Evolutionary conservation across 2,797 vertebrate species (phyloP), one percentile per base, ranked within the genome.

Genomic region (Hylomyscus alleni): DNA sequence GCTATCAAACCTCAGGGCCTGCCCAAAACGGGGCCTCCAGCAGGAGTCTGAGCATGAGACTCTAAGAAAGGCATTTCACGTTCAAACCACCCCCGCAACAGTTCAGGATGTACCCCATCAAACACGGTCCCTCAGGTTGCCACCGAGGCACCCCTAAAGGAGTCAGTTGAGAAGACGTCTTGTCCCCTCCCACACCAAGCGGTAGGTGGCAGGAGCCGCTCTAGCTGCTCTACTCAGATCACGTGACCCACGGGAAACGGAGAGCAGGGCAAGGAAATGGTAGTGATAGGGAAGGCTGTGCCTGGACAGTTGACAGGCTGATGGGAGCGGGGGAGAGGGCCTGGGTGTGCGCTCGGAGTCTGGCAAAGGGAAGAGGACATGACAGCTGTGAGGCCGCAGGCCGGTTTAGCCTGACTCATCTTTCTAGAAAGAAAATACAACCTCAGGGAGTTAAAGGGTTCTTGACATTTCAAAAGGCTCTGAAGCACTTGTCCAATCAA

Each of bases 271-370:
- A 52, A 95, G 95, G 90, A 95, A 96, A 44, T 34, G 9, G 2
- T 20, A 50, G n/a, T 13, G 86, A 85, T 22, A 80, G 76, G 37
- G 58, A 60, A 93, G 56, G 9, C 40, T 15, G 34, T 47, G 44
- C 52, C 19, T 76, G 75, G 67, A 69, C 76, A 54, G 29, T 4
- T 37, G 47, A 5, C 69, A 56, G n/a, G 75, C 67, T 29, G 19
- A 75, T 91, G 94, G 90, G 92, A 93, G 62, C 76, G 26, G 75
- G 31, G 52, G 52, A 12, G 52, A 12, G 73, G 37, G 12, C 24
- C 40, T 87, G 92, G 93, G 95, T 40, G 83, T 96, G 95, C 89
- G 24, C 58, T 62, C 56, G 14, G 40, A 19, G 54, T 85, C 87
- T 95, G 69, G 56, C 88, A n/a, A 87, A 81, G n/a, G 77, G 54